Evolutionary conservation across 2,797 vertebrate species (phyloP), one percentile per base, ranked within the genome.

Genomic region (Chelon auratus): DNA sequence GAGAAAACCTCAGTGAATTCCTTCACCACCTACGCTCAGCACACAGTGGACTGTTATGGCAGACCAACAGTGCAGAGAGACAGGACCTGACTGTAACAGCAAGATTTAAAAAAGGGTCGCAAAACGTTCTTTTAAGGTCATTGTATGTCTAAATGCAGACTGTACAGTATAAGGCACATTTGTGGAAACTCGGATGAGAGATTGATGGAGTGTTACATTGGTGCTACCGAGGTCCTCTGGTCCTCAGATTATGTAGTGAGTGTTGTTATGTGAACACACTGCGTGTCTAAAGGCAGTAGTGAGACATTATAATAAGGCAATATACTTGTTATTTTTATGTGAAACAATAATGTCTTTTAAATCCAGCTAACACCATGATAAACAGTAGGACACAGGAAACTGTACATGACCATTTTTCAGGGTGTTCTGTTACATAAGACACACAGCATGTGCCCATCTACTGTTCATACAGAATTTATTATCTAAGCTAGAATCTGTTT

Each of bases 1-100:
- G 56, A 57, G 20, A 5, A 48, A 47, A 51, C 53, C 48, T n/a
- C 37, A 52, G 40, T 42, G 10, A 57, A 69, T 33, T 72, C 11
- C 20, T 56, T 37, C 9, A 51, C 60, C 68, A 42, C 39, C 33
- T 24, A 52, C 33, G 55, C 15, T 15, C 11, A 71, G 30, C 33
- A 53, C 7, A 61, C 39, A 52, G 15, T 0, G 1, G 18, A 14
- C 61, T 37, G 54, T 66, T 47, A 9, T 10, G n/a, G 9, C 45
- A 18, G 9, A 48, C 17, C 17, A 48, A 20, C n/a, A n/a, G 15
- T 5, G 4, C 39, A 12, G 4, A 43, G 42, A 45, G 43, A 45
- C 43, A n/a, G 43, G 15, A n/a, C 12, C 15, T 33, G 30, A 8
- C 30, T 33, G 5, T 1, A 15, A 48, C 54, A 63, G 17, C 4